Evolutionary conservation across 2,888 invertebrate genomes (phyloP).

Genomic region (Cerastoderma edule): DNA sequence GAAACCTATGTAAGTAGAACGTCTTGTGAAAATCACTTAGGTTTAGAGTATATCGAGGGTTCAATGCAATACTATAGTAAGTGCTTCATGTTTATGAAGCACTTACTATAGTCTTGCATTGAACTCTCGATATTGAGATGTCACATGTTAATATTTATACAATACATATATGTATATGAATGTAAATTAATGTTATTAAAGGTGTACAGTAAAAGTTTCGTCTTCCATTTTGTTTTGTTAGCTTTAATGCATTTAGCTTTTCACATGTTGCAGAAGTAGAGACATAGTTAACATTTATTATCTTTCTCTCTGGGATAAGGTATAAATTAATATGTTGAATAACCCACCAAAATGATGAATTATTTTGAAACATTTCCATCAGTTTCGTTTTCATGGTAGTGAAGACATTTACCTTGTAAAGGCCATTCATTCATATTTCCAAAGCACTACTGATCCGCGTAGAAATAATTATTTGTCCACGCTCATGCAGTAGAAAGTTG

Average conservation of each 20-base stretch:
- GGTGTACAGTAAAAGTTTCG: slow-evolving; percentile 3
- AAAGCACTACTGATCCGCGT: too few relatives aligned
- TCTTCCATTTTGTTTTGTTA: neutral
- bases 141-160: slow-evolving; percentile 14
- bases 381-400: neutral
- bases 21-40: too few relatives aligned
- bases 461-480: too few relatives aligned
- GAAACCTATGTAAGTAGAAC: neutral
- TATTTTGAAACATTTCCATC: neutral
- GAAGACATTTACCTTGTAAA: too few relatives aligned
- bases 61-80: too few relatives aligned
- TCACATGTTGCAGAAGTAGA: neutral
- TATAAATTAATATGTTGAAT: too few relatives aligned
- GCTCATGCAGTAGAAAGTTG: too few relatives aligned
- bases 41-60: too few relatives aligned
- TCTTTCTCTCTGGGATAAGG: neutral
- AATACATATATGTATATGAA: slow-evolving; percentile 13
- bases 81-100: neutral
- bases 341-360: neutral
- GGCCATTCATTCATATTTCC: too few relatives aligned
- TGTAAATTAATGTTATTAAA: slow-evolving; percentile 22
- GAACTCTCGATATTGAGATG: slow-evolving; percentile 3
- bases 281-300: neutral
- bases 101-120: neutral
- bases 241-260: neutral